Base-by-base conservation (phyloP, 2,113 vertebrate species). In the Nycticebus coucang region DNA sequence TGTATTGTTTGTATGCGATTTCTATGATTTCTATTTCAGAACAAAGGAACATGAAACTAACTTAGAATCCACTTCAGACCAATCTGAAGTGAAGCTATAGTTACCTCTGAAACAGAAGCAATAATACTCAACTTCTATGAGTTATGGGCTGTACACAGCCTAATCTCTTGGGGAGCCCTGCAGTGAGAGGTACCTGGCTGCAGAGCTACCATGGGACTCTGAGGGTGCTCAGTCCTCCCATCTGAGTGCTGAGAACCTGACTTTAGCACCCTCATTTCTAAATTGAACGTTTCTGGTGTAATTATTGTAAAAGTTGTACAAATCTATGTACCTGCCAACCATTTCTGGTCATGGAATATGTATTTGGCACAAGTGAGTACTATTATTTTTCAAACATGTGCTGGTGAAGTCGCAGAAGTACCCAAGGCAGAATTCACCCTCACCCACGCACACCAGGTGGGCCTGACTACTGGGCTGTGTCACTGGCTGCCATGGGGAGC, bases 401-500 rank as follows among this genome's bases (percentile, higher is more conserved):
- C 35, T 85, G 26, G 26, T 33, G 37, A 91, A 66, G 62, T 83
- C 66, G 28, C 35, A 91, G 30, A 59, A 45, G 30, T 53, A 71
- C 22, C 33, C 22, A 84, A 41, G 57, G 53, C 13, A 59, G n/a
- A 45, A 57, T 55, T 64, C 60, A 26, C 33, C 12, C 68, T 57
- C 7, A 17, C 59, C n/a, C 55, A 33, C 13, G 79, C 35, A 33
- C 1, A 18, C 62, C 30, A 37, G 28, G 15, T 62, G 59, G 79
- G 66, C 71, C 86, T 93, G 50, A 69, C 37, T 4, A 2, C 41
- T 21, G 53, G 30, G 50, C 53, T 13, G 11, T 69, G 71, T n/a
- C 84, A 17, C 30, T 22, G 35, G 37, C 37, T 0, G 2, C 13
- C 0, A 0, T 6, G 11, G 64, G 78, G 4, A 77, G 14, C 8